Conservation (phyloP, 2,888 invertebrate genomes). For the Onthophagus sagittarius region DNA sequence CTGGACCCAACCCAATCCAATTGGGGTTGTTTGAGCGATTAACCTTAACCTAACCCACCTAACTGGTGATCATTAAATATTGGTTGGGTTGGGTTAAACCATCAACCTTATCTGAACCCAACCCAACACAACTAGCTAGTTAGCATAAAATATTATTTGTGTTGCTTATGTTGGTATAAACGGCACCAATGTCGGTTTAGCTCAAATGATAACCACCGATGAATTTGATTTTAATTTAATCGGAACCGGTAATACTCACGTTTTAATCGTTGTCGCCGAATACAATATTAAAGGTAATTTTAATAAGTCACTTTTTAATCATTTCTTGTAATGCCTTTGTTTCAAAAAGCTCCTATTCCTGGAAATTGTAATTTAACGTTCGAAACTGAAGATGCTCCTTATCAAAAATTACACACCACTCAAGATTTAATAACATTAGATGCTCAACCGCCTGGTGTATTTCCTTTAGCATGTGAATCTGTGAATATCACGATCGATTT, state of each 20-base stretch:
- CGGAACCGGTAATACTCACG: conserved; percentile 45
- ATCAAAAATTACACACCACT: conserved; percentile 49
- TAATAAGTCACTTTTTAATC: neutral
- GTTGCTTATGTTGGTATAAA: conserved; percentile 48
- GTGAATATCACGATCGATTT: conserved; percentile 50
- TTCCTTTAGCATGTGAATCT: conserved; percentile 43
- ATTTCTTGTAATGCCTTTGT: neutral
- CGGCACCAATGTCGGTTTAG: conserved; percentile 63
- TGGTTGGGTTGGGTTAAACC: too few relatives aligned
- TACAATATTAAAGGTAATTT: conserved; percentile 42
- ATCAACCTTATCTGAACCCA: too few relatives aligned
- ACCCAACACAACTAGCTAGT: too few relatives aligned
- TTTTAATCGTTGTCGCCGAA: conserved; percentile 54
- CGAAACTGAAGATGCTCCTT: conserved; percentile 57
- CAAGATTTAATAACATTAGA: conserved; percentile 53
- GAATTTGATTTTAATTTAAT: conserved; percentile 45
- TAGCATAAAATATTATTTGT: too few relatives aligned
- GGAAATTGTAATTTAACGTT: conserved; percentile 77
- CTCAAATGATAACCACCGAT: conserved; percentile 36
- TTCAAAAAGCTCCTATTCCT: conserved; percentile 64
- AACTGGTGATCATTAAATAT: too few relatives aligned
- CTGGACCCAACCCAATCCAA: too few relatives aligned
- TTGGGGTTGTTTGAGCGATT: too few relatives aligned
- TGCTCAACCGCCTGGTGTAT: conserved; percentile 51
- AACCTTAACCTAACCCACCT: too few relatives aligned